Conservation (phyloP, 30 jellyfish, hydroid and myxozoan genomes). For the Hydractinia symbiolongicarpus region DNA sequence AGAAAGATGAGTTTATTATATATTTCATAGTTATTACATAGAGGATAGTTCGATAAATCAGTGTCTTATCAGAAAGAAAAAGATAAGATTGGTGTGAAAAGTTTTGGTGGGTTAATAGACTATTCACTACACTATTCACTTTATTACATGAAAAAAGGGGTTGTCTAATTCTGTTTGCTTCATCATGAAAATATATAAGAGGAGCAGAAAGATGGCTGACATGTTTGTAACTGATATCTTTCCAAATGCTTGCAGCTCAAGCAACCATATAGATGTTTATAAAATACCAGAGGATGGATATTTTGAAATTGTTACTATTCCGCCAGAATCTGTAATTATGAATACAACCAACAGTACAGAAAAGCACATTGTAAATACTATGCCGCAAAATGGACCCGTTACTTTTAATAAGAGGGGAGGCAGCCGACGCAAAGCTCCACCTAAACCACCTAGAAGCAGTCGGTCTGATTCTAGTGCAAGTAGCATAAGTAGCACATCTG, state of each 20-base stretch:
- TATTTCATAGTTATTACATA: no score
- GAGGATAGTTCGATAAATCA: no score
- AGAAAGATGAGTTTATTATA: no score
- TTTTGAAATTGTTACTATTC: constrained; percentile 15
- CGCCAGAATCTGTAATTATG: not conserved
- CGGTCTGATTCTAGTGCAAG: constrained; percentile 16
- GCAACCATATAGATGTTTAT: not conserved
- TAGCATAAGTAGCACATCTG: not conserved
- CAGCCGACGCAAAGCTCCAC: constrained; percentile 37
- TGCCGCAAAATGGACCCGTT: constrained; percentile 17
- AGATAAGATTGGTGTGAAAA: not conserved
- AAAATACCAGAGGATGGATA: constrained; percentile 24
- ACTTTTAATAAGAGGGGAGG: constrained; percentile 11
- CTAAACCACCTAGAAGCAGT: constrained; percentile 32
- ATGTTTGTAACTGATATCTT: constrained; percentile 21
- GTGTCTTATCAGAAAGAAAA: no score
- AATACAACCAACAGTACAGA: not conserved
- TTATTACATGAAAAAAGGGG: not conserved
- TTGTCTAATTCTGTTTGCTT: not conserved
- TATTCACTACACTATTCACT: not conserved
- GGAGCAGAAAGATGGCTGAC: constrained; percentile 9
- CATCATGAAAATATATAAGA: not conserved
- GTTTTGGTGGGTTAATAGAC: not conserved
- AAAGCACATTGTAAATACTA: not conserved
- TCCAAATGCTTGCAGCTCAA: constrained; percentile 13